Base-by-base conservation (phyloP, 2,888 invertebrate species). In the Leucophenga maculata region DNA sequence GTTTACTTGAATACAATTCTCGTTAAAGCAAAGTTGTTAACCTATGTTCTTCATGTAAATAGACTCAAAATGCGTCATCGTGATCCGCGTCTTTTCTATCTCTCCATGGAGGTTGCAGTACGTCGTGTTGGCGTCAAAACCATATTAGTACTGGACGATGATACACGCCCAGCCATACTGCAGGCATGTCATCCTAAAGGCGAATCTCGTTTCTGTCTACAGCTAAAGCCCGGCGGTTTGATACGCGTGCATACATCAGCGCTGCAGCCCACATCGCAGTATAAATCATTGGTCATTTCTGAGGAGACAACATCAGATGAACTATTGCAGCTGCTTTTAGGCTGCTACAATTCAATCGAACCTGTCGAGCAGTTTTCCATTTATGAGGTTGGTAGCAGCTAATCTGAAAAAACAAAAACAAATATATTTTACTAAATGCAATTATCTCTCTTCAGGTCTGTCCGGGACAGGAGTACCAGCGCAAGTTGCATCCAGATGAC, bases 101-200 rank as follows among this genome's bases (percentile, higher is more conserved):
- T 98, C 68, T 95, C 96, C 85, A 97, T 98, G 97, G 97, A 97
- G 89, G 96, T 97, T 62, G 93, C 95, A 16, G 95, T 97, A 64
- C 90, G 95, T 65, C 93, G 95, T 73, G 94, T 95, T 11, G 95
- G 95, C 1, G 92, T 96, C 11, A 90, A 94, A 77, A 96, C 96
- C 2, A 92, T 95, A 64, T 90, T 97, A 73, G 93, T 94, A 59
- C 89, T 97, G 76, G 97, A 97, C 81, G 95, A 96, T 76, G 95
- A 95, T 82, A 94, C 97, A 0, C 91, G 95, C 70, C 97, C 97
- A 0, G 96, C 97, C 0, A 96, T 95, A 71, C 89, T 97, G 71
- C 97, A 97, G 89, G 94, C 96, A 20, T 98, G 97, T 86, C 97
- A 98, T 89, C 97, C 97, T 1, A 93, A 93, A 86, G 97, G 97